These are phyloP conservation scores for Megaceryle maxima DNA, from an alignment of 2,113 vertebrate species.

Conservation along the genomic window DNA sequence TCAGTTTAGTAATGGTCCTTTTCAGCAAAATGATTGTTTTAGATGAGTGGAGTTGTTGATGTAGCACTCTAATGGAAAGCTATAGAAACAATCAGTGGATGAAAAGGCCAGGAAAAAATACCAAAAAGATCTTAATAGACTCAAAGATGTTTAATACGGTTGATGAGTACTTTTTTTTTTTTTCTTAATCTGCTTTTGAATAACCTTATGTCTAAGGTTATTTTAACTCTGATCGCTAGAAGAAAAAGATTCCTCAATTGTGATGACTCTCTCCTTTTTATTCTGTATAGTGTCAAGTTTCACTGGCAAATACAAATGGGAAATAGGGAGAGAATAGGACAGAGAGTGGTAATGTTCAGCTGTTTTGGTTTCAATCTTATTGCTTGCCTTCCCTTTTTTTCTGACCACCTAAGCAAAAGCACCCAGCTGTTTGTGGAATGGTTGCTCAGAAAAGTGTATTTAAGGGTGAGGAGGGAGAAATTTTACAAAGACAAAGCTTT, in stretches of 20 bases:
- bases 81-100: neutral
- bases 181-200: neutral
- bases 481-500: slow-evolving; percentile 3
- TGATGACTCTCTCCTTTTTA: neutral
- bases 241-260: slow-evolving; percentile 28
- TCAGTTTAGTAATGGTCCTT: neutral
- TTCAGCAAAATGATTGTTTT: slow-evolving; percentile 18
- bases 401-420: neutral
- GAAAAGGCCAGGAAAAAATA: neutral
- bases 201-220: neutral
- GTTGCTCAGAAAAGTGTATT: neutral
- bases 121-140: neutral
- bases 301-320: slow-evolving; percentile 21
- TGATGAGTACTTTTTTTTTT: neutral
- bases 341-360: neutral
- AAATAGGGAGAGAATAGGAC: neutral
- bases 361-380: slow-evolving; percentile 31
- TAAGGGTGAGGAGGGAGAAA: slow-evolving; percentile 14
- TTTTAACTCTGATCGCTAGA: neutral
- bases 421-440: slow-evolving; percentile 29
- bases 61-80: neutral
- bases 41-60: neutral
- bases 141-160: neutral
- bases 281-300: slow-evolving; percentile 28
- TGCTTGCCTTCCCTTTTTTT: slow-evolving; percentile 38